phyloP scores from a whole-genome alignment of 2,888 invertebrate genomes.

The Brachyptera risi region DNA sequence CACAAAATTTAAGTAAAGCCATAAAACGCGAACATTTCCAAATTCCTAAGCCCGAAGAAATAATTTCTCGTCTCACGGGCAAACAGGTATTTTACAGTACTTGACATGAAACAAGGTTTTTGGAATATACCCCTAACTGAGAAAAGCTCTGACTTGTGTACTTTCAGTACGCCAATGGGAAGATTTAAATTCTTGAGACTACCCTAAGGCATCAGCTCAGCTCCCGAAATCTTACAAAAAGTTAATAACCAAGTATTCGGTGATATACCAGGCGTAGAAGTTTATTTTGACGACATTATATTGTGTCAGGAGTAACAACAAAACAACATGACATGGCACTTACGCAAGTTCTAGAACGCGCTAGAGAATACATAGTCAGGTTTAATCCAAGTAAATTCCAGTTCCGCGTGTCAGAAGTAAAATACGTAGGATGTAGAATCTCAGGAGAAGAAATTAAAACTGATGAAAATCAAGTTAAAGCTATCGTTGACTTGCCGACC shows the following conservation, averaged over 20 bases:
- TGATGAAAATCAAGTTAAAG: neutral
- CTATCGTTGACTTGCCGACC: neutral
- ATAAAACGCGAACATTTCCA: conserved; percentile 12
- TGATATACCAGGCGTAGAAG: conserved; percentile 24
- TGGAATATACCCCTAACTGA: conserved; percentile 21
- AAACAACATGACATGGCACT: conserved; percentile 28
- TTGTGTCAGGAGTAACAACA: conserved; percentile 22
- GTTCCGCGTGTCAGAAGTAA: neutral
- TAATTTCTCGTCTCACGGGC: neutral
- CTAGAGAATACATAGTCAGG: neutral
- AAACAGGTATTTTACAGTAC: conserved; percentile 11
- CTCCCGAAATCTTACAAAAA: too few relatives aligned
- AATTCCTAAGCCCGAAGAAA: neutral
- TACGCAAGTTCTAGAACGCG: conserved; percentile 10
- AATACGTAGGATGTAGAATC: conserved; percentile 3
- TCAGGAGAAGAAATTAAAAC: neutral
- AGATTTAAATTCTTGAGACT: conserved; percentile 23
- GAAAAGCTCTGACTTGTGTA: conserved; percentile 19
- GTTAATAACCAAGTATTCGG: conserved; percentile 26
- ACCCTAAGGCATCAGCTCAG: conserved; percentile 24
- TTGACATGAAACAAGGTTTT: conserved; percentile 27
- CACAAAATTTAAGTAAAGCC: conserved; percentile 5
- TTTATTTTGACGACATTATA: conserved; percentile 29
- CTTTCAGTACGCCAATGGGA: conserved; percentile 25
- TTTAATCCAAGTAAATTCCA: conserved; percentile 21